Percentiles rank a stretch among this genome's conserved stretches.
phyloP scores from a whole-genome alignment of 2,888 invertebrate genomes.

The Gymnosoma rotundatum region DNA sequence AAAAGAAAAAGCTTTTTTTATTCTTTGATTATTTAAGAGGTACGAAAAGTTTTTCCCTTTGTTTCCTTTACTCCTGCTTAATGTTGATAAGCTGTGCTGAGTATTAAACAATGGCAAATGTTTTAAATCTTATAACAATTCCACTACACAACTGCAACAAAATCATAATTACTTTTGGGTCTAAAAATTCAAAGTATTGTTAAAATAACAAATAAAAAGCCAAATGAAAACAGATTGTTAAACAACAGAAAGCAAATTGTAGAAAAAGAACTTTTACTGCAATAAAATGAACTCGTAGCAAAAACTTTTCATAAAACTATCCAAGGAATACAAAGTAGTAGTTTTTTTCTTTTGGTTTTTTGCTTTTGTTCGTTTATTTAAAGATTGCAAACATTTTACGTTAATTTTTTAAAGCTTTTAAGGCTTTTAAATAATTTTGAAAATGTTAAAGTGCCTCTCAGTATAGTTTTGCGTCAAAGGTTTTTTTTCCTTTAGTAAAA shows the following conservation, averaged over 20 bases:
- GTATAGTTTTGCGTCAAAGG: background rate
- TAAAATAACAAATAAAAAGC: constrained; percentile 33
- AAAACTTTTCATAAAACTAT: constrained; percentile 59
- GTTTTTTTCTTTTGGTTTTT: constrained; percentile 12
- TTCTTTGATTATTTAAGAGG: constrained; percentile 29
- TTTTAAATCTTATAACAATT: constrained; percentile 56
- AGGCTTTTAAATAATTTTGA: constrained; percentile 13
- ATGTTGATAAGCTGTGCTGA: constrained; percentile 53
- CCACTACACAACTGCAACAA: constrained; percentile 52
- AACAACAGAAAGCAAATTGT: constrained; percentile 30
- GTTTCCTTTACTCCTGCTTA: constrained; percentile 43
- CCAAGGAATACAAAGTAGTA: constrained; percentile 68
- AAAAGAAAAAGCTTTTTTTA: constrained; percentile 22
- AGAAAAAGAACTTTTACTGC: constrained; percentile 59
- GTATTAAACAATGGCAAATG: constrained; percentile 51
- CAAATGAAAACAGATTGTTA: constrained; percentile 35
- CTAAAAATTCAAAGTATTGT: constrained; percentile 59
- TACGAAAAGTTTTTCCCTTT: constrained; percentile 23
- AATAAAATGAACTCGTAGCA: constrained; percentile 62
- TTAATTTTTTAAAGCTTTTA: background rate
- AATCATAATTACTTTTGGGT: constrained; percentile 69
- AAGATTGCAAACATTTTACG: constrained; percentile 44
- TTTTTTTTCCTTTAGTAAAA: background rate
- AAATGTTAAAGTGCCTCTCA: background rate
- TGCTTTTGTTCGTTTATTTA: constrained; percentile 42